Percentiles rank a stretch among this genome's conserved stretches.
These are phyloP conservation scores for Pseudoatta argentina DNA, from an alignment of 1,140 invertebrate genomes.

Conservation along the genomic window DNA sequence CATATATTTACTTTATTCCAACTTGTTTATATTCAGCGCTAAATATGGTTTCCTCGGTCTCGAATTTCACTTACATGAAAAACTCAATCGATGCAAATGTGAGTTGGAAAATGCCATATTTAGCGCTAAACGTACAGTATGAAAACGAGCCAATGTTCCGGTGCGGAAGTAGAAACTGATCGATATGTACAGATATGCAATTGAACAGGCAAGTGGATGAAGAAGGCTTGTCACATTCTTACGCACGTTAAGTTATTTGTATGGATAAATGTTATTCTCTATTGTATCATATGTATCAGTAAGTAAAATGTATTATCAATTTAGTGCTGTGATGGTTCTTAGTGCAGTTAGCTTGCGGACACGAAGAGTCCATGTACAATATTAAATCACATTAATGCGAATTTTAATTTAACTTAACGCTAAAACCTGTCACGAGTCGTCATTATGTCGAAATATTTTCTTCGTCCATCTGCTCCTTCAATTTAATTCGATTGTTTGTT, in stretches of 20 bases:
- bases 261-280: conserved; percentile 49
- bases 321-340: conserved; percentile 64
- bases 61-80: background rate
- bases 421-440: conserved; percentile 6
- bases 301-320: conserved; percentile 56
- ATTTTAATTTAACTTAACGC: conserved; percentile 21
- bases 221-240: conserved; percentile 57
- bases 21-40: conserved; percentile 26
- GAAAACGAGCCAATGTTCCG: conserved; percentile 27
- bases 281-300: conserved; percentile 56
- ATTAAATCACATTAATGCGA: conserved; percentile 49
- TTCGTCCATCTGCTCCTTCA: conserved; percentile 61
- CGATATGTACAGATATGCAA: conserved; percentile 50
- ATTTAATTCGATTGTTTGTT: conserved; percentile 32
- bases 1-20: conserved; percentile 27
- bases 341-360: conserved; percentile 40
- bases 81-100: background rate
- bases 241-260: conserved; percentile 59
- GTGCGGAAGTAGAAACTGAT: conserved; percentile 32
- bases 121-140: conserved; percentile 25
- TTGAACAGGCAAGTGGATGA: conserved; percentile 61
- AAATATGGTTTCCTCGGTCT: background rate
- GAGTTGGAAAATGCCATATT: conserved; percentile 8
- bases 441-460: conserved; percentile 36
- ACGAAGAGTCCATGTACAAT: conserved; percentile 51